Evolutionary conservation across 2,888 invertebrate genomes (phyloP), one percentile per base, ranked within the genome.

Genomic region (Drosophila antonietae): DNA sequence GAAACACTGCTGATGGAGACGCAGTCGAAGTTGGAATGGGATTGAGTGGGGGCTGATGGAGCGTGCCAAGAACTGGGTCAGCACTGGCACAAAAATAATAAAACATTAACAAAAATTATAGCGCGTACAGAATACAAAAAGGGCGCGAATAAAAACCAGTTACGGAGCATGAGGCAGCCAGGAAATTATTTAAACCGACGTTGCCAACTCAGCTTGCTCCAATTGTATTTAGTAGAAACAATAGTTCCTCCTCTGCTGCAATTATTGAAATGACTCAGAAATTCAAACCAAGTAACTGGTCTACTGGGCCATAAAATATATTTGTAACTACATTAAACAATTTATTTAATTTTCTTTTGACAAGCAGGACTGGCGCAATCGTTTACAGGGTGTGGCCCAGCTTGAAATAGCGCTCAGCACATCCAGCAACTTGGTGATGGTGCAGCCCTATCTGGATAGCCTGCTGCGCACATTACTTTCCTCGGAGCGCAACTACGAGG

Each of bases 401-500:
- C 86, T 93, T 31, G 92, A 92, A 64, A 82, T 90, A 20, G 91
- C 92, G 39, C 91, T 96, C 39, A 93, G 93, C 70, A 93, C 93
- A 44, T 93, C 94, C 3, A 93, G 93, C 35, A 94, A 93, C 61
- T 78, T 95, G 74, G 93, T 93, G 23, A 88, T 93, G 53, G 93
- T 95, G 56, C 94, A 95, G 83, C 94, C 95, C 3, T 94, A 95
- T 90, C 93, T 96, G 84, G 94, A 94, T 75, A 93, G 94, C 35
- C 94, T 96, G 71, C 93, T 96, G 65, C 94, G 95, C 79, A 94
- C 95, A 35, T 92, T 95, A 56, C 93, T 96, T 23, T 93, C 95
- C 41, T 95, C 95, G 69, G 96, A 96, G 91, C 94, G 95, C 68
- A 92, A 93, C 79, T 80, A 89, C 2, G 92, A 93, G 67, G 93